phyloP scores from a whole-genome alignment of 2,797 vertebrate species.

The Crenichthys baileyi region DNA sequence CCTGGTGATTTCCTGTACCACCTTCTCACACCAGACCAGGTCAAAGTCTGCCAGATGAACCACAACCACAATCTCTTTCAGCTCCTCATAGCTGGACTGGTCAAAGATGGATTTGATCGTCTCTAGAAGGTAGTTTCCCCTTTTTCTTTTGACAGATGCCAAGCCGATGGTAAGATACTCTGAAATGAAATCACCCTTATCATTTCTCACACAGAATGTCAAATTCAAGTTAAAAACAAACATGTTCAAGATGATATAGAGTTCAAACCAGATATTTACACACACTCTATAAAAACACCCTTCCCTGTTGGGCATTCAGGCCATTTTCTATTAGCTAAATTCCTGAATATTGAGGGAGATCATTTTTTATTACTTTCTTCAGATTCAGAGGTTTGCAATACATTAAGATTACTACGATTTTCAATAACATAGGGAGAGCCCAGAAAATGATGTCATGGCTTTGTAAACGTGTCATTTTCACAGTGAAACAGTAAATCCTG shows the following conservation, averaged over 20 bases:
- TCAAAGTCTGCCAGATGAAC: slow-evolving; percentile 97
- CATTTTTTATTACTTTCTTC: too few species aligned
- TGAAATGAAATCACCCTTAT: slow-evolving; percentile 5
- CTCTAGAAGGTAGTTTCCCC: slow-evolving; percentile 95
- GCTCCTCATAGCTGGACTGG: slow-evolving; percentile 97
- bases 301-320: not conserved
- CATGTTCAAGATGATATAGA: not conserved
- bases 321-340: too few species aligned
- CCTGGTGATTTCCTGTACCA: slow-evolving; percentile 94
- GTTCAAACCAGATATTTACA: not conserved
- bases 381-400: too few species aligned
- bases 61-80: slow-evolving; percentile 96
- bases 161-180: slow-evolving; percentile 37
- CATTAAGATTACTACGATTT: too few species aligned
- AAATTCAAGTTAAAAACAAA: not conserved
- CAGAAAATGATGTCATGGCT: too few species aligned
- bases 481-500: too few species aligned
- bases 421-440: not conserved
- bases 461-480: too few species aligned
- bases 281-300: not conserved
- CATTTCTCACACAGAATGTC: not conserved
- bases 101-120: slow-evolving; percentile 99
- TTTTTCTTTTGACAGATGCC: slow-evolving; percentile 73
- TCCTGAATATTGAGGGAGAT: too few species aligned
- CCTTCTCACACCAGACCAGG: slow-evolving; percentile 89